phyloP scores from a whole-genome alignment of 1,140 invertebrate genomes.

The Conus betulinus region DNA sequence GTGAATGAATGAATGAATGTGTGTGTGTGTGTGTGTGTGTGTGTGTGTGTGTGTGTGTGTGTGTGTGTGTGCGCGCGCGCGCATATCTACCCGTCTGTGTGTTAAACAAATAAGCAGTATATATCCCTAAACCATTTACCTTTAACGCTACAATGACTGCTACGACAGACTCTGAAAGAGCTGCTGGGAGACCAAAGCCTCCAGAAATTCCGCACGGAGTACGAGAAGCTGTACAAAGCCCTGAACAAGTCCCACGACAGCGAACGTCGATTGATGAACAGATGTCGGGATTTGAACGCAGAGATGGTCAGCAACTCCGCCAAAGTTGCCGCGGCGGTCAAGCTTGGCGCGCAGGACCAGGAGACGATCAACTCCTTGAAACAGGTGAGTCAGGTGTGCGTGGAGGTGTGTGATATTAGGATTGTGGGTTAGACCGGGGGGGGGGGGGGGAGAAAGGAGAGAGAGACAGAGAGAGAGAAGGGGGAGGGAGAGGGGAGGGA shows the following conservation, averaged over 20 bases:
- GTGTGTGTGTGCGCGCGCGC: too few species aligned
- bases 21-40: too few species aligned
- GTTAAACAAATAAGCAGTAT: too few species aligned
- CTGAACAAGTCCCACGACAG: constrained; percentile 76
- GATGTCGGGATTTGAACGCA: constrained; percentile 76
- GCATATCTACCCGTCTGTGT: too few species aligned
- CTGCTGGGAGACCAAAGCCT: constrained; percentile 71
- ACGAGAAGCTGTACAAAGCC: constrained; percentile 76
- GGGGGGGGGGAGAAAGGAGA: too few species aligned
- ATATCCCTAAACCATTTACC: too few species aligned
- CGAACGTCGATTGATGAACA: constrained; percentile 76
- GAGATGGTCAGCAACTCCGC: constrained; percentile 74
- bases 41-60: too few species aligned
- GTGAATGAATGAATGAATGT: too few species aligned
- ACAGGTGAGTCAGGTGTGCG: constrained; percentile 61
- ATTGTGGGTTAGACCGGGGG: background rate
- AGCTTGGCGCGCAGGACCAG: constrained; percentile 76
- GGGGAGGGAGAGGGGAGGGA: too few species aligned
- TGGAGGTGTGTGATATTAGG: background rate
- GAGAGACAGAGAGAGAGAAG: too few species aligned
- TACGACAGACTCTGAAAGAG: constrained; percentile 66
- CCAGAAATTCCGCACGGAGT: constrained; percentile 75
- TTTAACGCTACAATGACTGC: too few species aligned
- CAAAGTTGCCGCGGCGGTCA: constrained; percentile 74
- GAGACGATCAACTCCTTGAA: constrained; percentile 74